Evolutionary conservation across 2,888 invertebrate genomes (phyloP).

Genomic region (Pheosia gnoma): DNA sequence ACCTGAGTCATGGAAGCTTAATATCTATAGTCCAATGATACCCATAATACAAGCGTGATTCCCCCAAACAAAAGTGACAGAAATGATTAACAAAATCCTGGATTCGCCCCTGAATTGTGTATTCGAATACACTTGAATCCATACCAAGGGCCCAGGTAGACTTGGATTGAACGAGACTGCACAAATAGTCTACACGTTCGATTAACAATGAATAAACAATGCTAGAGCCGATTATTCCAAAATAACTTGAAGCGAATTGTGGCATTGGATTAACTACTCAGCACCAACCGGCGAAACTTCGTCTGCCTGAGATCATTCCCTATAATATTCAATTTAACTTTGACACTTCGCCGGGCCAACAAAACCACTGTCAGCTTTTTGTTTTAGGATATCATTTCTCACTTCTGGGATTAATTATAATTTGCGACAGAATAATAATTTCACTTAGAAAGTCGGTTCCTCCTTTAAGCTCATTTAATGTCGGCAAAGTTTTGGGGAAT

Average conservation of each 20-base stretch:
- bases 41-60: too few species aligned
- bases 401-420: slow-evolving; percentile 51
- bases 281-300: slow-evolving; percentile 70
- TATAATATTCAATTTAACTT: slow-evolving; percentile 84
- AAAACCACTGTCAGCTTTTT: slow-evolving; percentile 75
- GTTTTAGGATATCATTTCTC: slow-evolving; percentile 60
- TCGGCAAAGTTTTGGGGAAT: slow-evolving; percentile 22
- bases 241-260: slow-evolving; percentile 76
- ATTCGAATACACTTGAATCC: too few species aligned
- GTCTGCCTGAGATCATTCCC: slow-evolving; percentile 73
- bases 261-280: slow-evolving; percentile 81
- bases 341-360: slow-evolving; percentile 79
- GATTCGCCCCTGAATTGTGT: too few species aligned
- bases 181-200: slow-evolving; percentile 40
- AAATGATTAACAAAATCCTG: too few species aligned
- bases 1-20: too few species aligned
- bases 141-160: neutral
- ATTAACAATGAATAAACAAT: slow-evolving; percentile 69
- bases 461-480: slow-evolving; percentile 29
- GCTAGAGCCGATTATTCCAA: slow-evolving; percentile 69
- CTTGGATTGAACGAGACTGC: slow-evolving; percentile 15
- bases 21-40: too few species aligned
- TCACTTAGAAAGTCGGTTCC: slow-evolving; percentile 36
- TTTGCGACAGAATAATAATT: slow-evolving; percentile 45
- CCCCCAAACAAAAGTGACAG: too few species aligned